Conservation (phyloP, 2,113 vertebrate genomes). For the Trogon surrucura region DNA sequence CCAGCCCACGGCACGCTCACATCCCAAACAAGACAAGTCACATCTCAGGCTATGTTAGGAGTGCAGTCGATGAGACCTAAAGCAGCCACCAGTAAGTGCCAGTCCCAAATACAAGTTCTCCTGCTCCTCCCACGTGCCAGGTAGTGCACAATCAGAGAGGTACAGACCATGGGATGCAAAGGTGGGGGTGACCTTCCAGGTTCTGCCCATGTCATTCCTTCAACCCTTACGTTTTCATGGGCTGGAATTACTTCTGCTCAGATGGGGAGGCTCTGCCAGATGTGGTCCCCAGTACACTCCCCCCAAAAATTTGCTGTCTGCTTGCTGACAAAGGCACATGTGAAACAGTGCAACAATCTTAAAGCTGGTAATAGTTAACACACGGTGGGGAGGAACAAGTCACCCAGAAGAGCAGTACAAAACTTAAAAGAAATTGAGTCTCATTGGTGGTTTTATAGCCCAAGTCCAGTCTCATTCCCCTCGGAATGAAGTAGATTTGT, state of each 20-base stretch:
- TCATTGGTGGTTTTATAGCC: background rate
- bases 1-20: rapidly evolving
- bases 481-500: background rate
- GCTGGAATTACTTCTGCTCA: background rate
- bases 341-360: background rate
- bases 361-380: background rate
- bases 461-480: background rate
- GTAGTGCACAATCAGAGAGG: background rate
- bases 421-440: background rate
- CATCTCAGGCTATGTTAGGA: rapidly evolving
- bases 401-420: background rate
- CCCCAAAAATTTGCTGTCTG: background rate
- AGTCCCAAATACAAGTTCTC: background rate
- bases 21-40: background rate
- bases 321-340: background rate
- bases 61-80: rapidly evolving
- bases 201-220: background rate
- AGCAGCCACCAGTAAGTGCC: rapidly evolving
- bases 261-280: background rate
- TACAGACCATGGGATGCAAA: rapidly evolving
- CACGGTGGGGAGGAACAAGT: background rate
- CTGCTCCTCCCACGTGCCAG: background rate
- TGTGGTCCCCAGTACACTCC: background rate
- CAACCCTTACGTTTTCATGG: background rate
- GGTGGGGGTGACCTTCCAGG: background rate